Evolutionary conservation across 2,797 vertebrate genomes (phyloP).

Genomic region (Salmo trutta): DNA sequence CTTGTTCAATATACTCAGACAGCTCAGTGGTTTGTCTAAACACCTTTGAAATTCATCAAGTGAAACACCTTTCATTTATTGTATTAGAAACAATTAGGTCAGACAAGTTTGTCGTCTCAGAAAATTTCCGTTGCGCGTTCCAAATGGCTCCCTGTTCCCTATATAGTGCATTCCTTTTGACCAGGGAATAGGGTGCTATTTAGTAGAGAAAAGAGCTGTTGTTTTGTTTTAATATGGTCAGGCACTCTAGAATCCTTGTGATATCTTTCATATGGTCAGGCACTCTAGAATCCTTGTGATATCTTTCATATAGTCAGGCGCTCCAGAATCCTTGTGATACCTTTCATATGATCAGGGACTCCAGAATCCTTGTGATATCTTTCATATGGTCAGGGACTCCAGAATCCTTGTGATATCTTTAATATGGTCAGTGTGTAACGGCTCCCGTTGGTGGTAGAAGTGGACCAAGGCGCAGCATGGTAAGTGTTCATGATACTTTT

Average conservation of each 20-base stretch:
- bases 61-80: constrained; percentile 69
- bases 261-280: constrained; percentile 37
- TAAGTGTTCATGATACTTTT: too few species aligned
- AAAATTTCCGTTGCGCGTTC: constrained; percentile 59
- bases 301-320: neutral
- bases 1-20: constrained; percentile 57
- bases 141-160: too few species aligned
- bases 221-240: constrained; percentile 31
- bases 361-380: too few species aligned
- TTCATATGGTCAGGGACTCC: too few species aligned
- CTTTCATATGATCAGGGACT: too few species aligned
- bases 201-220: constrained; percentile 38
- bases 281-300: too few species aligned
- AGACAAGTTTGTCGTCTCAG: constrained; percentile 60
- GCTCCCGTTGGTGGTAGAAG: too few species aligned
- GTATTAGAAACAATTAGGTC: constrained; percentile 63
- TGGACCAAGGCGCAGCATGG: too few species aligned
- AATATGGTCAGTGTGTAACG: constrained; percentile 46
- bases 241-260: constrained; percentile 41
- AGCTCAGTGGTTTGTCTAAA: constrained; percentile 55
- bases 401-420: too few species aligned
- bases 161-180: too few species aligned
- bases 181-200: too few species aligned
- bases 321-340: too few species aligned
- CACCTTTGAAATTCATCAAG: constrained; percentile 69